Percentiles rank a stretch among this genome's conserved stretches.
Evolutionary conservation across 64 coral and sea anemone species (phyloP).

Genomic region (Cladopsammia gracilis): DNA sequence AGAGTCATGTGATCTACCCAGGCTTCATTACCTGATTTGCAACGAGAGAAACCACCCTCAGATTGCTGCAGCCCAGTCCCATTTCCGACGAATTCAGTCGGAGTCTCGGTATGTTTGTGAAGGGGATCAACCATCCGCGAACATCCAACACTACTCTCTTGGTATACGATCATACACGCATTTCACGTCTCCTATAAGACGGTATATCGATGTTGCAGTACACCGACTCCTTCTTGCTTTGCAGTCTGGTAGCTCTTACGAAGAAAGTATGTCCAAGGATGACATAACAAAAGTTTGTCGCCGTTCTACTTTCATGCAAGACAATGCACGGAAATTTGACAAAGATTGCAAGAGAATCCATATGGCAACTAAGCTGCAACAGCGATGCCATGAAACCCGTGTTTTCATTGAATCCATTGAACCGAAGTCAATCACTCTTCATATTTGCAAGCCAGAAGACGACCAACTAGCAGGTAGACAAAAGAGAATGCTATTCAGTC

Average conservation of each 20-base stretch:
- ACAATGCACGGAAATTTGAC: conserved; percentile 66
- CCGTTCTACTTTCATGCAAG: conserved; percentile 64
- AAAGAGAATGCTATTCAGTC: conserved; percentile 37
- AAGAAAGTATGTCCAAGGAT: background rate
- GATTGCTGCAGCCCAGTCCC: conserved; percentile 48
- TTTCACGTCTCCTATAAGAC: conserved; percentile 93
- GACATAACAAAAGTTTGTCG: conserved; percentile 71
- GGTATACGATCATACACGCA: conserved; percentile 65
- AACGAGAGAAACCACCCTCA: conserved; percentile 71
- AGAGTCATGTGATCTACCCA: conserved; percentile 26
- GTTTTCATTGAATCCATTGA: conserved; percentile 53
- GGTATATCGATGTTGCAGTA: conserved; percentile 82
- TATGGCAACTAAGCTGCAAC: conserved; percentile 45
- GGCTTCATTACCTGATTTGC: conserved; percentile 55
- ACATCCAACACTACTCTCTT: conserved; percentile 62
- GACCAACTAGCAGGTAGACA: background rate
- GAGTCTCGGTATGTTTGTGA: conserved; percentile 45
- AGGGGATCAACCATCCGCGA: background rate
- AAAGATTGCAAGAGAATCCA: conserved; percentile 68
- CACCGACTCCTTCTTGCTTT: conserved; percentile 50
- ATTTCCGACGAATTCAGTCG: conserved; percentile 69
- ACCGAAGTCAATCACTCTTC: conserved; percentile 42
- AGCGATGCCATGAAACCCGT: background rate
- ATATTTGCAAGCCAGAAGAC: background rate
- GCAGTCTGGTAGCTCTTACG: background rate